Base-by-base conservation (phyloP, 2,797 vertebrate species). In the Bufotes viridis region DNA sequence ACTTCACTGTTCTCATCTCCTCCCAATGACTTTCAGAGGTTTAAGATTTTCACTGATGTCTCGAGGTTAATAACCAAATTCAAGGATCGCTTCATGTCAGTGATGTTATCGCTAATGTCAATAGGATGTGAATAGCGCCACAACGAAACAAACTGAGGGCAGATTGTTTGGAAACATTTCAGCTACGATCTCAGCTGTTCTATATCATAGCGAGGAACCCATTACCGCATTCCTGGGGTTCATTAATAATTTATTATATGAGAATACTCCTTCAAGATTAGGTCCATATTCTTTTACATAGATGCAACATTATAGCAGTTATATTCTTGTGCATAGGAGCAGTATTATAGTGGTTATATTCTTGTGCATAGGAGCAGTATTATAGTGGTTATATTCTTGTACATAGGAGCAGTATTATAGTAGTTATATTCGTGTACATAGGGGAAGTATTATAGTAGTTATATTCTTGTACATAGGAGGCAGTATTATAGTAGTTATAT, bases 341-440 rank as follows among this genome's bases (percentile, higher is more conserved):
- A 69, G 65, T 29, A 69, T 69, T 69, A 69, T 69, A 69, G 65
- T 65, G 24, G 63, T 24, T 65, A n/a, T 65, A 65, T 65, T 65
- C 63, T 24, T 65, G 63, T 24, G 24, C n/a, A 61, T 61, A 61
- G 60, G 60, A 65, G 61, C 22, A 65, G 61, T 34, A 34, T n/a
- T 65, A 65, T 65, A 42, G 42, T 42, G 6, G 42, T 42, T 6
- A 42, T 42, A 42, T 42, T n/a, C 61, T 65, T 65, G 61, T 65
- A 24, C 12, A 65, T 65, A 65, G 61, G 61, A 65, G 22, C 61
- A 65, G 61, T 65, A 65, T 65, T 65, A 65, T 65, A 65, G 61
- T 65, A 65, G 61, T 65, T 65, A 65, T 65, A 65, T 65, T 65
- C 61, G 12, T 65, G 61, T 65, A 65, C 12, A 65, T 65, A n/a